Evolutionary conservation across 2,113 vertebrate genomes (phyloP), one percentile per base, ranked within the genome.

Genomic region (Forbesichthys agassizii): DNA sequence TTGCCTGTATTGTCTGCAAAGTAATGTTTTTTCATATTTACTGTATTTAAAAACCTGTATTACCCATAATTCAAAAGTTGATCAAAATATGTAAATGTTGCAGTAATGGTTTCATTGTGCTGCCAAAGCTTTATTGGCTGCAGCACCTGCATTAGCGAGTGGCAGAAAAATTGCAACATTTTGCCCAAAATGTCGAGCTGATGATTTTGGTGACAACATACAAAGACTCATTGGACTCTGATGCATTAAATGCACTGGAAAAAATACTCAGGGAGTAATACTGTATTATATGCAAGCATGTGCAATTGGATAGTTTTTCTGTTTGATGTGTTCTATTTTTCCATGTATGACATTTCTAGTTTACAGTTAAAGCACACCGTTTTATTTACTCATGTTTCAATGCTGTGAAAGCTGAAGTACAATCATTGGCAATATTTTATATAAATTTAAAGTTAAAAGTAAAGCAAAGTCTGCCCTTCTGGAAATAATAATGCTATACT

Each of bases 91-190:
- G 20, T 20, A 20, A 20, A 20, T 2, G 2, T 20, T 20, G 20
- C 20, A 20, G 2, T 20, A 20, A 20, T 20, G 20, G 20, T 20
- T 20, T 20, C 7, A 33, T 11, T 10, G 33, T 60, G 57, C 57
- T 60, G 61, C 61, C 36, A 62, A 62, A 63, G 42, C 61, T 0
- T 63, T 48, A 49, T 63, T 63, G 61, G 62, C 62, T 64, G 62
- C 62, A 64, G 62, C 48, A 64, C 9, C 62, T 64, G 62, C 62
- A 52, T 64, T 64, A 48, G 5, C 16, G 62, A 64, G 62, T 64
- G 62, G 62, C 47, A 64, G 62, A 64, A 33, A 33, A 64, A 64
- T 64, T 64, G 16, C 62, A 20, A 13, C 62, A 18, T 52, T 64
- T 64, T 64, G 62, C 42, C 53, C 16, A 55, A 62, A 47, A 62